Base-by-base conservation (phyloP, 2,888 invertebrate species). In the Carterocephalus palaemon region DNA sequence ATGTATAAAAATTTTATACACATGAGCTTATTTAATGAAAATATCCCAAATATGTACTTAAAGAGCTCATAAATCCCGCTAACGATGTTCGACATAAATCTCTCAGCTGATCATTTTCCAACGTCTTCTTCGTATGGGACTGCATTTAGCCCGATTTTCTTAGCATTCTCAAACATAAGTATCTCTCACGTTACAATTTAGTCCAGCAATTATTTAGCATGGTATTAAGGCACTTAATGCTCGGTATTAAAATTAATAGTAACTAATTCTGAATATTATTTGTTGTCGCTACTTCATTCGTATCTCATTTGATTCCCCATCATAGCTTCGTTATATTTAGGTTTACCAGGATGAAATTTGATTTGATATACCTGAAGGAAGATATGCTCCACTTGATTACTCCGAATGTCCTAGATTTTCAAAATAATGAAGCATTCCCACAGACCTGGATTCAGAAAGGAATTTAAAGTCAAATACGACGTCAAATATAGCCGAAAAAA, bases 51-150 rank as follows among this genome's bases (percentile, higher is more conserved):
- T 5, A 39, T 39, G 8, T 26, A 19, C 26, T 26, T 19, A 37
- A 26, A 29, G 8, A 20, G 8, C 3, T 20, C 29, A 29, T 39
- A 39, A 39, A 39, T 29, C 7, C 29, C 1, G 13, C 29, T 29
- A 39, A 39, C 29, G 28, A 39, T 20, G 8, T 13, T 13, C 29
- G 22, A 12, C 22, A 15, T 39, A 29, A 39, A 29, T 39, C 20
- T 39, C 8, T 20, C 20, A 2, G 8, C 28, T 20, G 26, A 38
- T 38, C 19, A 28, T 28, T 38, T 28, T 36, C 15, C 16, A 10
- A 16, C 22, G 7, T 5, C 24, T 10, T 6, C 5, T 33, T 33
- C 20, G 10, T 23, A 23, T 6, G 15, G 5, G 36, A 22, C 17
- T 7, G 4, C 10, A 26, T 26, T 26, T 12, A 26, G n/a, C 12